Base-by-base conservation (phyloP, 2,888 invertebrate species). In the Conops quadrifasciatus region DNA sequence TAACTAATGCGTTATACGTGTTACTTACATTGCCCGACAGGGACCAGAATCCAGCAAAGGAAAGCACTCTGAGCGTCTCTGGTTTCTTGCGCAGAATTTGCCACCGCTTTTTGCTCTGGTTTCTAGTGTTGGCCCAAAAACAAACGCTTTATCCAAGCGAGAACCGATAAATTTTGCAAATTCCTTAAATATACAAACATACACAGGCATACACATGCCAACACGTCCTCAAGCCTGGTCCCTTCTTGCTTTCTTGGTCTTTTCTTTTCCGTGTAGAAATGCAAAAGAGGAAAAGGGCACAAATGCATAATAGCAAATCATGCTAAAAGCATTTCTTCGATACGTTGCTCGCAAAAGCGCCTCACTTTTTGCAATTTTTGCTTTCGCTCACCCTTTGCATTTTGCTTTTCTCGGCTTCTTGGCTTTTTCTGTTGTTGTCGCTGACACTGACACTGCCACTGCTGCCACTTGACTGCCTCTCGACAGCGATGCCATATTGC, bases 321-420 rank as follows among this genome's bases (percentile, higher is more conserved):
- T 67, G 71, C 67, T 71, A 71, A 71, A 71, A 71, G 71, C 71
- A 71, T 71, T 71, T 71, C 67, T 67, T 67, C 71, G 67, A 71
- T 71, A 67, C 62, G 71, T 59, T 66, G 62, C 59, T 28, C 71
- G 51, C 53, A 65, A 65, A 65, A 65, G 30, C 53, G 65, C 65
- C 30, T 59, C n/a, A 28, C 47, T 47, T 53, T 15, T 62, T n/a
- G 7, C 11, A 59, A 51, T 56, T 65, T 58, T 45, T 67, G 59
- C 43, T 72, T 60, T 15, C 68, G 58, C 15, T 71, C 28, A 49
- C 19, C 45, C n/a, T n/a, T n/a, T n/a, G n/a, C n/a, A n/a, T n/a
- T n/a, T n/a, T n/a, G n/a, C n/a, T n/a, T n/a, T n/a, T n/a, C n/a
- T n/a, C n/a, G n/a, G n/a, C n/a, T n/a, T n/a, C n/a, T n/a, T n/a